A percentile compares a stretch with the other conserved stretches of the same genome.
These are phyloP conservation scores for Gobio gobio DNA, from an alignment of 2,113 vertebrate genomes.

Conservation along the genomic window DNA sequence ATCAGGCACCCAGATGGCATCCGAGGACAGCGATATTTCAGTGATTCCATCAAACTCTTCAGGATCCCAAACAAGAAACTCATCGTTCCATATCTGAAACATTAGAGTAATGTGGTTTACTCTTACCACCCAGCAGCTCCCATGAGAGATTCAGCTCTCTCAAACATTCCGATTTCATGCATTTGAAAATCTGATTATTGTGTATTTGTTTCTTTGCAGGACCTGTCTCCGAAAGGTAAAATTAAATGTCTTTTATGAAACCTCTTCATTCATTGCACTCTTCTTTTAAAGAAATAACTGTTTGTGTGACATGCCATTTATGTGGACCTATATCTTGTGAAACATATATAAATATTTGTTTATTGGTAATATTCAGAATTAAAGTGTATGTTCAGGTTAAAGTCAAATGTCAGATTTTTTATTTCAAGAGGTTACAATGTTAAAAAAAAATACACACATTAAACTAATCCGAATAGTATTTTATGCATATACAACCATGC, in stretches of 20 bases:
- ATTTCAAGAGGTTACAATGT: background rate
- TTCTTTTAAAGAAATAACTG: background rate
- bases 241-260: background rate
- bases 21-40: slow-evolving; percentile 82
- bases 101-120: slow-evolving; percentile 23
- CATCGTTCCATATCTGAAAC: slow-evolving; percentile 82
- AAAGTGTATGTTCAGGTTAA: background rate
- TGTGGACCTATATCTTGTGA: background rate
- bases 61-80: slow-evolving; percentile 84
- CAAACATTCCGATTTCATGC: background rate
- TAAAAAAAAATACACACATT: background rate
- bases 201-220: background rate
- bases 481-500: background rate
- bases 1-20: slow-evolving; percentile 82
- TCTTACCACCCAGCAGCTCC: background rate
- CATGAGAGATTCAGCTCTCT: slow-evolving; percentile 16
- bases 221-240: background rate
- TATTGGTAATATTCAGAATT: background rate
- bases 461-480: background rate
- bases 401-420: background rate
- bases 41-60: slow-evolving; percentile 81
- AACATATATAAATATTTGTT: background rate
- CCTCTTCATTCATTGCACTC: background rate
- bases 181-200: background rate
- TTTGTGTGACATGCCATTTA: background rate